Base-by-base conservation (phyloP, 1,140 invertebrate genomes). In the Leguminivora glycinivorella region DNA sequence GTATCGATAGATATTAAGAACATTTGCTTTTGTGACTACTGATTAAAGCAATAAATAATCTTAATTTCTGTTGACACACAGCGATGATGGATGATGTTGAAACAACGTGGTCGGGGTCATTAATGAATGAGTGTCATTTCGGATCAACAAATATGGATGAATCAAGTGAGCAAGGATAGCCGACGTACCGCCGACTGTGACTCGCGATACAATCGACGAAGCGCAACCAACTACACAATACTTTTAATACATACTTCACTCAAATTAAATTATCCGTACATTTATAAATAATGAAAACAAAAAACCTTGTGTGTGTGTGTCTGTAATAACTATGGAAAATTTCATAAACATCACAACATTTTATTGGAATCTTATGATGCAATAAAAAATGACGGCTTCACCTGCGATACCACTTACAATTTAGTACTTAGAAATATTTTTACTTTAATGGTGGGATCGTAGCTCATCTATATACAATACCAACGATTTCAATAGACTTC, bases 361-460 rank as follows among this genome's bases (percentile, higher is more conserved):
- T 84, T 81, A 85, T 87, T 86, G 83, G 87, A 89, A 89, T 76
- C 83, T 83, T 85, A 87, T 82, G 76, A 79, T 86, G 83, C 74
- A 79, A 81, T 82, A 83, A 84, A 87, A 82, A 82, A 80, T 82
- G 71, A 83, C 81, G 82, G 84, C 83, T 81, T 86, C 80, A 83
- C 76, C 80, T 79, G 82, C 79, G 83, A 87, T 86, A 87, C 81
- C 87, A 83, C 88, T 89, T 91, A 91, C 70, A 81, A 84, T 85
- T 86, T 91, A 90, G 83, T 87, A 88, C 88, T 90, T 90, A 90
- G 79, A 86, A 83, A 87, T 88, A 89, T 88, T 89, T 81, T 83
- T 88, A 89, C 87, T 89, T 82, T 83, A 87, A 91, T 91, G 89
- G 89, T 91, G 89, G 89, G 89, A 90, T 91, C 86, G 81, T 88